Evolutionary conservation across 1,140 invertebrate genomes (phyloP).

Genomic region (Pseudomyrmex flavicornis): DNA sequence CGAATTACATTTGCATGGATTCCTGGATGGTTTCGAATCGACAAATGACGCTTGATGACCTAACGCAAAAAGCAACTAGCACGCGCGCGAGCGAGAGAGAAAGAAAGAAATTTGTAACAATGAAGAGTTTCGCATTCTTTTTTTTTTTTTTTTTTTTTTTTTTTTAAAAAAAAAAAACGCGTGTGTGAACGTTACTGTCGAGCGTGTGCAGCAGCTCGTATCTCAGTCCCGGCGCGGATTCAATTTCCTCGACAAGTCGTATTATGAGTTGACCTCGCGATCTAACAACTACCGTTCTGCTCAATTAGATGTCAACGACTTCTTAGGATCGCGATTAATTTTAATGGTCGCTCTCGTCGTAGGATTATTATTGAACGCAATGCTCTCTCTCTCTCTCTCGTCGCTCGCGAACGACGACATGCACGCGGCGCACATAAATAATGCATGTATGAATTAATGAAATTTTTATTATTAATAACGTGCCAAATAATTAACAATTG

Average conservation of each 20-base stretch:
- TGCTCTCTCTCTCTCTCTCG: not conserved
- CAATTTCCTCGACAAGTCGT: slow-evolving; percentile 55
- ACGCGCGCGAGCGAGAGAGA: too few relatives aligned
- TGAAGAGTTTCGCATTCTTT: not conserved
- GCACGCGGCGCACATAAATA: not conserved
- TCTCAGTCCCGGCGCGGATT: slow-evolving; percentile 34
- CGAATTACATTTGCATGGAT: slow-evolving; percentile 33
- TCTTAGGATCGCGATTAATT: slow-evolving; percentile 56
- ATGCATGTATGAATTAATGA: not conserved
- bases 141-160: not conserved
- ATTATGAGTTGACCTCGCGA: slow-evolving; percentile 40
- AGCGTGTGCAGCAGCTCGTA: not conserved
- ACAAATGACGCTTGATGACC: slow-evolving; percentile 7
- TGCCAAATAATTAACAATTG: too few relatives aligned
- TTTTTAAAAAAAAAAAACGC: too few relatives aligned
- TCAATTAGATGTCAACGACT: slow-evolving; percentile 60
- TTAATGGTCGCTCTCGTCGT: slow-evolving; percentile 16
- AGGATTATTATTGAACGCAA: slow-evolving; percentile 35
- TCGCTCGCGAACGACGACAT: not conserved
- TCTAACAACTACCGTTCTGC: slow-evolving; percentile 38
- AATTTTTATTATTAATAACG: not conserved
- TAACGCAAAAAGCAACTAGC: not conserved
- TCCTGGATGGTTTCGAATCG: not conserved
- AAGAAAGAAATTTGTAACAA: not conserved
- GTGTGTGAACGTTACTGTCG: not conserved